phyloP scores from a whole-genome alignment of 2,888 invertebrate genomes.

The Malthinus flaveolus region DNA sequence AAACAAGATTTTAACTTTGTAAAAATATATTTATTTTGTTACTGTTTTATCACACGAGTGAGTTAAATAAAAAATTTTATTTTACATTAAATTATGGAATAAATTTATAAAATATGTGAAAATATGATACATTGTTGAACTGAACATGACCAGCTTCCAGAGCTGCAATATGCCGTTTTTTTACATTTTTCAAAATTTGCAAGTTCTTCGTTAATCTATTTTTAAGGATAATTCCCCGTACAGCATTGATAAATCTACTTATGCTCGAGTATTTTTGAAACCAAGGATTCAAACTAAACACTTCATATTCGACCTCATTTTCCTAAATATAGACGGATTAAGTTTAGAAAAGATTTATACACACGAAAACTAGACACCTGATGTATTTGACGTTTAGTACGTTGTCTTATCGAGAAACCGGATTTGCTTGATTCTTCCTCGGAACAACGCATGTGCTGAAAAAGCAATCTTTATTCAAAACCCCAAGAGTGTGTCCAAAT shows the following conservation, averaged over 20 bases:
- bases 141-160: slow-evolving; percentile 29
- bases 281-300: slow-evolving; percentile 44
- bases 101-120: slow-evolving; percentile 32
- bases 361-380: slow-evolving; percentile 20
- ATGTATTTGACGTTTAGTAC: slow-evolving; percentile 38
- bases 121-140: slow-evolving; percentile 32
- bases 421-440: background rate
- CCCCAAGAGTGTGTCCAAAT: no score
- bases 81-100: background rate
- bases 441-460: background rate
- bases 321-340: slow-evolving; percentile 22
- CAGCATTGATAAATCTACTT: slow-evolving; percentile 45
- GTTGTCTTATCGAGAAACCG: slow-evolving; percentile 34
- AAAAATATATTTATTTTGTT: no score
- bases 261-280: slow-evolving; percentile 42
- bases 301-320: slow-evolving; percentile 6
- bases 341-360: background rate
- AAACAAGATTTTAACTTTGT: no score
- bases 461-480: background rate
- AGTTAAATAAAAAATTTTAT: no score
- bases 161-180: slow-evolving; percentile 26
- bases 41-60: no score
- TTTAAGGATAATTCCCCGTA: slow-evolving; percentile 40
- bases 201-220: slow-evolving; percentile 43
- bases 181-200: slow-evolving; percentile 35